Conservation (phyloP, 2,888 invertebrate genomes). For the Melanotus villosus region DNA sequence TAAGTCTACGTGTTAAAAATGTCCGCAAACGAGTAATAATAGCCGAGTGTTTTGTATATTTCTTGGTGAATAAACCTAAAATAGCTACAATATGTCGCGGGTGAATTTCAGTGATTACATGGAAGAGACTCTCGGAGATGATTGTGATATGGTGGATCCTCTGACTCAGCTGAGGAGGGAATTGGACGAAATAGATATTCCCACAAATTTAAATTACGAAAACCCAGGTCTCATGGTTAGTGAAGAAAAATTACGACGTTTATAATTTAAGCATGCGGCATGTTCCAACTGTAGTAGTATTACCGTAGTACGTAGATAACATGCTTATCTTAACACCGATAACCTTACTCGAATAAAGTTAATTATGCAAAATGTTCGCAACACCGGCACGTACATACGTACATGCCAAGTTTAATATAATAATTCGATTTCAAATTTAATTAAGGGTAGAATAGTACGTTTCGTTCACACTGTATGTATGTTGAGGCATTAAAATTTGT, state of each 20-base stretch:
- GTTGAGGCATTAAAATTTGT: no score
- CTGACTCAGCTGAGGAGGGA: constrained; percentile 59
- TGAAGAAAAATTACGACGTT: constrained; percentile 26
- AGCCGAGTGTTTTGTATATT: background rate
- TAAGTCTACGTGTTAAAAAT: background rate
- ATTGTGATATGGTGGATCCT: constrained; percentile 39
- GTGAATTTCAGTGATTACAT: constrained; percentile 50
- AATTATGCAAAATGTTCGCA: no score
- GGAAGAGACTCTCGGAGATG: constrained; percentile 44
- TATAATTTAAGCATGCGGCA: constrained; percentile 1
- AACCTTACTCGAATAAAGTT: no score
- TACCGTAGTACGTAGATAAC: background rate
- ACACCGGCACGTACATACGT: no score
- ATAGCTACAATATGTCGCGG: constrained; percentile 52
- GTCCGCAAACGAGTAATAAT: background rate
- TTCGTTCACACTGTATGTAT: no score
- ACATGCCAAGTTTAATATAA: no score
- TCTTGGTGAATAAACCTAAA: background rate
- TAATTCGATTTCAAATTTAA: no score
- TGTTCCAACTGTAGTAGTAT: background rate
- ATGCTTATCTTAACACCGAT: no score
- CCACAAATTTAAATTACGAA: constrained; percentile 57
- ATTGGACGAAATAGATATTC: constrained; percentile 62
- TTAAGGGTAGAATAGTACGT: no score
- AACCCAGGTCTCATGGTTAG: constrained; percentile 64